Percentiles rank a stretch among this genome's conserved stretches.
phyloP scores from a whole-genome alignment of 2,888 invertebrate species.

The Sinohyriopsis cumingii region DNA sequence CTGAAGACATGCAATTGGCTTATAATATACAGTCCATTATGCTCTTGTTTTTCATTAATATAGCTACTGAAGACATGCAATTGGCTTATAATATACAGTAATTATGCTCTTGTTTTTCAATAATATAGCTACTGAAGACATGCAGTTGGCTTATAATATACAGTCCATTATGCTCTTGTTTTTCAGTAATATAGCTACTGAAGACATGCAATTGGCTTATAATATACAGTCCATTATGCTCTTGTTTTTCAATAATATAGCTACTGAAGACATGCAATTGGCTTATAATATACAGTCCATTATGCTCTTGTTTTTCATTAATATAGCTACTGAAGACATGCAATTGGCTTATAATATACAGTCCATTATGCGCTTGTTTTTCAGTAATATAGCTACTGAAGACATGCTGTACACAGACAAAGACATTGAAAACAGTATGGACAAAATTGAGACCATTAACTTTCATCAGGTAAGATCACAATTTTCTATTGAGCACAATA shows the following conservation, averaged over 20 bases:
- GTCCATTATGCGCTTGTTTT: conserved; percentile 17
- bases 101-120: no score
- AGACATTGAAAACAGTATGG: conserved; percentile 97
- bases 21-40: conserved; percentile 77
- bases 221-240: no score
- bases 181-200: not conserved
- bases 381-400: conserved; percentile 90
- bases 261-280: not conserved
- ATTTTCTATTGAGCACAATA: not conserved
- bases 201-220: not conserved
- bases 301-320: no score
- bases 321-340: not conserved
- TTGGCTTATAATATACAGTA: no score
- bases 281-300: no score
- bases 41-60: no score
- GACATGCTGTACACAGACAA: conserved; percentile 90
- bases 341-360: not conserved
- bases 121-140: no score
- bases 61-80: no score
- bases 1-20: conserved; percentile 83
- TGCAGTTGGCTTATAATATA: no score
- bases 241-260: not conserved
- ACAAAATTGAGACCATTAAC: conserved; percentile 98
- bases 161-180: not conserved
- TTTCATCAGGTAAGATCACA: conserved; percentile 77